Percentiles rank a stretch among this genome's conserved stretches.
Conservation (phyloP, 1,140 invertebrate species). For the Heliconius himera region DNA sequence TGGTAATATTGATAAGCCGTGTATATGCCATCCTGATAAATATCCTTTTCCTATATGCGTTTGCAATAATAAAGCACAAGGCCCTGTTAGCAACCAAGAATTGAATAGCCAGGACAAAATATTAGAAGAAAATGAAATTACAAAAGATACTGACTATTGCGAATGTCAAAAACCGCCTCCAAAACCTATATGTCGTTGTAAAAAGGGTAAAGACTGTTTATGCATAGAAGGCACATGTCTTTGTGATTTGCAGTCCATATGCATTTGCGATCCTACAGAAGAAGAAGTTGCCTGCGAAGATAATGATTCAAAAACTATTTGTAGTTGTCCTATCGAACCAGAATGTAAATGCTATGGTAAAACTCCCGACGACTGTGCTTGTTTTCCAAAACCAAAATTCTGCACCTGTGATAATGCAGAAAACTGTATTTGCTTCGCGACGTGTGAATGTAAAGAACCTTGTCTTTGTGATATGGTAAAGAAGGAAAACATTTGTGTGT, state of each 20-base stretch:
- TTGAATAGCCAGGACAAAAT: slow-evolving; percentile 28
- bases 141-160: slow-evolving; percentile 49
- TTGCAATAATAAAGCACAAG: slow-evolving; percentile 57
- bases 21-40: slow-evolving; percentile 55
- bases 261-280: slow-evolving; percentile 52
- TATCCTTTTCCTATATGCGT: slow-evolving; percentile 60
- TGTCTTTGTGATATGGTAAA: slow-evolving; percentile 62
- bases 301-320: slow-evolving; percentile 56
- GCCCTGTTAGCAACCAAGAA: slow-evolving; percentile 29
- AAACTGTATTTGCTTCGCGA: slow-evolving; percentile 61
- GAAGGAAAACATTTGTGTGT: slow-evolving; percentile 54
- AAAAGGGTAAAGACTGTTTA: slow-evolving; percentile 57
- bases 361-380: slow-evolving; percentile 49
- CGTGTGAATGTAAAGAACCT: slow-evolving; percentile 58
- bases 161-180: slow-evolving; percentile 57
- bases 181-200: slow-evolving; percentile 53
- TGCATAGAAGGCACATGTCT: slow-evolving; percentile 55
- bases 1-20: slow-evolving; percentile 60
- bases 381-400: slow-evolving; percentile 50
- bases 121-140: slow-evolving; percentile 25
- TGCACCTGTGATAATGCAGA: slow-evolving; percentile 68
- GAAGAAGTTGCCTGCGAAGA: slow-evolving; percentile 45
- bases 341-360: slow-evolving; percentile 56
- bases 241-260: slow-evolving; percentile 57
- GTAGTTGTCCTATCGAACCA: slow-evolving; percentile 47